Base-by-base conservation (phyloP, 2,888 invertebrate species). In the Phaonia tiefii region DNA sequence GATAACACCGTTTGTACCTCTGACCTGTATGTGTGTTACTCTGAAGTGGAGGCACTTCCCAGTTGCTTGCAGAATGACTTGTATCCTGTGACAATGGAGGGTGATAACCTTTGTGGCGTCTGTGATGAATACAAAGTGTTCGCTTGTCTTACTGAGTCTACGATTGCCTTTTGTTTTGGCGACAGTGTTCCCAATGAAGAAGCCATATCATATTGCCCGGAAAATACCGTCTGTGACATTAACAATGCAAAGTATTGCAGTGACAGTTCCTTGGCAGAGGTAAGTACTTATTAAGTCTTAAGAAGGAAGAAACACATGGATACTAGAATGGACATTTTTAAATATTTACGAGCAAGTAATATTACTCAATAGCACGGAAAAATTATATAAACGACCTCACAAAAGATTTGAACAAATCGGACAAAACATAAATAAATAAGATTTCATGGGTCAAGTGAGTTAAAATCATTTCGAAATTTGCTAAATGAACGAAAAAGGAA, bases 111-210 rank as follows among this genome's bases (percentile, higher is more conserved):
- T 5, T 86, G 86, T 51, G 84, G 82, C 0, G 65, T 84, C 5
- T 86, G 86, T 63, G 74, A 39, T 60, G 66, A 74, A 0, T 58
- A 71, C 0, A 80, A 83, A 17, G 76, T 83, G 0, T 85, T 83
- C 63, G 78, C 85, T 0, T 85, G 85, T 54, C 54, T 73, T 1
- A 81, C 83, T 78, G 83, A 83, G 51, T 84, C 81, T 0, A 83
- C 84, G n/a, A 84, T 85, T 51, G 84, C 79, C 1, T 85, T 85
- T 71, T 85, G 85, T 31, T 85, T 83, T 70, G 84, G 84, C 4
- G 22, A 65, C 1, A 71, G 79, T 65, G 31, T 17, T 1, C 84
- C 84, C 1, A 11, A 49, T 4, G 67, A 82, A 60, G 66, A 56
- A 0, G 54, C 74, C 0, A 15, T 63, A 2, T 79, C 83, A 0